phyloP scores from a whole-genome alignment of 2,888 invertebrate species.

The Epiblema foenella region DNA sequence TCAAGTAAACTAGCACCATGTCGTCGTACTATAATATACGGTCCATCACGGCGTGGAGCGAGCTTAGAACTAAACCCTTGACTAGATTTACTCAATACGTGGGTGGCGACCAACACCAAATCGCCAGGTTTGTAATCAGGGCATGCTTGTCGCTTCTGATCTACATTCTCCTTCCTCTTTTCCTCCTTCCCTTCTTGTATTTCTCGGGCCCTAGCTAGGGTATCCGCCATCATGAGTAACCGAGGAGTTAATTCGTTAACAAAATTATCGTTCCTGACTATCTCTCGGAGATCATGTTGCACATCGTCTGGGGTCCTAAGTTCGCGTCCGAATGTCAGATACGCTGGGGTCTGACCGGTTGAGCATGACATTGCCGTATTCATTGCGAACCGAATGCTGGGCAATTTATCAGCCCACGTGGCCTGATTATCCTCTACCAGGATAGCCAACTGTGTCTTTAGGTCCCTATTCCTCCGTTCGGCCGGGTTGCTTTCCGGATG shows the following conservation, averaged over 20 bases:
- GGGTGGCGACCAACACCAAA: constrained; percentile 20
- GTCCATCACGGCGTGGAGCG: constrained; percentile 16
- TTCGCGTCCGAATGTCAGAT: constrained; percentile 40
- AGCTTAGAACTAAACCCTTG: constrained; percentile 15
- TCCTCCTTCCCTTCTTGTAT: constrained; percentile 24
- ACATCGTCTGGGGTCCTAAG: constrained; percentile 27
- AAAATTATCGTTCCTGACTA: constrained; percentile 4
- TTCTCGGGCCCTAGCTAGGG: constrained; percentile 15
- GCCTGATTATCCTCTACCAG: constrained; percentile 49
- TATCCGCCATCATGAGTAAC: constrained; percentile 15
- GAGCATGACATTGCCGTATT: constrained; percentile 23
- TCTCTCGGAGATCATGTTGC: background rate
- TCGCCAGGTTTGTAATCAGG: constrained; percentile 32
- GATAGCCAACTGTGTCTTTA: constrained; percentile 11
- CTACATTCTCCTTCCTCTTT: constrained; percentile 17
- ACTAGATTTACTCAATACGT: constrained; percentile 14
- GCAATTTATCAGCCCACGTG: constrained; percentile 39
- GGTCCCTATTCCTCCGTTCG: no score
- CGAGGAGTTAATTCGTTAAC: constrained; percentile 22
- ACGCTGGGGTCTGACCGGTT: constrained; percentile 35
- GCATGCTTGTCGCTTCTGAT: constrained; percentile 18
- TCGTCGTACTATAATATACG: constrained; percentile 8
- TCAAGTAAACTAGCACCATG: constrained; percentile 21
- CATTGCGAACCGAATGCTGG: constrained; percentile 46
- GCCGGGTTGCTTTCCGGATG: no score